Base-by-base conservation (phyloP, 2,113 vertebrate species). In the Stigmatopora nigra region DNA sequence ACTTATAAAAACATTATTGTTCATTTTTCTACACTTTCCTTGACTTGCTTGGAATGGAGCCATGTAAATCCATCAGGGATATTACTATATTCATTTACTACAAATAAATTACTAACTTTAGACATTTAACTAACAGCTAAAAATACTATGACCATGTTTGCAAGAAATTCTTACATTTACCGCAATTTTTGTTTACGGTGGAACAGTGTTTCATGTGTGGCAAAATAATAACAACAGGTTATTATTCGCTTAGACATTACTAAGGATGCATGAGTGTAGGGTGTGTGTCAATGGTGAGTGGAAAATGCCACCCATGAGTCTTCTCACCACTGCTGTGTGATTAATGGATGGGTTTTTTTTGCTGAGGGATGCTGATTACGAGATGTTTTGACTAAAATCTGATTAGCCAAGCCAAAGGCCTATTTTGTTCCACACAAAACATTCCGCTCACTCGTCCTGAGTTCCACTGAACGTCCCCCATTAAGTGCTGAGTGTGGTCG, bases 381-480 rank as follows among this genome's bases (percentile, higher is more conserved):
- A 86, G 79, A 86, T 88, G 83, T 87, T 87, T 88, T 86, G 84
- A 82, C 84, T 84, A 78, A 87, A 81, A 88, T 84, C 79, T 87
- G 82, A 89, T 90, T 89, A 89, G 87, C 82, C 82, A 79, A 88
- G 80, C 82, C 84, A 85, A 82, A 88, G 80, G 71, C 86, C 82
- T 85, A 85, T 87, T 90, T 90, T 84, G 87, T 89, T 90, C 84
- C 87, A 88, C 81, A 73, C 80, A 77, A 81, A 86, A 84, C 88
- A 87, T 87, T 87, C 81, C 86, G 82, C 75, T 83, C 77, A 80
- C 79, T 79, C 77, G 78, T 82, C 75, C 84, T 83, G 82, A 78
- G 79, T 88, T 86, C 83, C 78, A 83, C 74, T 55, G 77, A 69
- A 44, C 65, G 79, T 86, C 78, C 82, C 81, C 87, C 82, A 83